Conservation (phyloP, 2,888 invertebrate species). For the Molorchus minor region DNA sequence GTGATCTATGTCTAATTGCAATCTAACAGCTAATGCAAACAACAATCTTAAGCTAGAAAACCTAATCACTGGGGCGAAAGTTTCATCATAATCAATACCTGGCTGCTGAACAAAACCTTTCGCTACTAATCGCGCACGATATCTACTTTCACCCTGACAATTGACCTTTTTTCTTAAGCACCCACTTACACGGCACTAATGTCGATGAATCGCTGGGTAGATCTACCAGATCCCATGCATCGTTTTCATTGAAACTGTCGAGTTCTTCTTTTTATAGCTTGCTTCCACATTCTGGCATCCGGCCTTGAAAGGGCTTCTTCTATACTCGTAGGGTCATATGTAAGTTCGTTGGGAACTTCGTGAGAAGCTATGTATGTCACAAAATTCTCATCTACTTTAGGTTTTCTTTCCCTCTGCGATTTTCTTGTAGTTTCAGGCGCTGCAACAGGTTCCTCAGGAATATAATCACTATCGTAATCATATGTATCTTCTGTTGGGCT, state of each 20-base stretch:
- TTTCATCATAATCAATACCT: constrained; percentile 39
- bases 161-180: constrained; percentile 44
- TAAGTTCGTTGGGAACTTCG: neutral
- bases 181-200: constrained; percentile 49
- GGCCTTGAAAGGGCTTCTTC: constrained; percentile 29
- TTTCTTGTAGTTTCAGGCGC: constrained; percentile 6
- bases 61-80: constrained; percentile 39
- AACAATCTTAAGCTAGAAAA: constrained; percentile 37
- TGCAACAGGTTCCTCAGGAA: neutral
- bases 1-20: constrained; percentile 37
- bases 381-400: constrained; percentile 24
- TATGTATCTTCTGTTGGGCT: constrained; percentile 22
- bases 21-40: constrained; percentile 36
- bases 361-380: constrained; percentile 21
- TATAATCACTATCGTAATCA: constrained; percentile 30
- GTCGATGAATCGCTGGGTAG: constrained; percentile 4
- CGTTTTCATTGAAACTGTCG: constrained; percentile 34
- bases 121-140: constrained; percentile 41
- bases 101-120: constrained; percentile 37
- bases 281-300: constrained; percentile 26
- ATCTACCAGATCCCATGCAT: constrained; percentile 35
- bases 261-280: constrained; percentile 33
- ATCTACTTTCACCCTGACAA: constrained; percentile 33
- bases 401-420: constrained; percentile 15
- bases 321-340: constrained; percentile 28